Base-by-base conservation (phyloP, 2,888 invertebrate genomes). In the Odontocerum albicorne region DNA sequence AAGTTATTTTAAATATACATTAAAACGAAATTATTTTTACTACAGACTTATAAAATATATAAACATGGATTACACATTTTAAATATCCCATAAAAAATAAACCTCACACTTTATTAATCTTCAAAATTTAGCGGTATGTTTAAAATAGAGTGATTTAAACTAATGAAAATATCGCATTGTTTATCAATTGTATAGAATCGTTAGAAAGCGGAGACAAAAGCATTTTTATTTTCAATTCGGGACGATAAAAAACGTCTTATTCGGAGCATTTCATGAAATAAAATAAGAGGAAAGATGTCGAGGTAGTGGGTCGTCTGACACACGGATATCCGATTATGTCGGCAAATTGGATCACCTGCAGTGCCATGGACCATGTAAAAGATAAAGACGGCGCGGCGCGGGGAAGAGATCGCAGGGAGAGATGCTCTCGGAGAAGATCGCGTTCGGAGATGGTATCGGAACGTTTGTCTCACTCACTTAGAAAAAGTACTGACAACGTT, bases 281-380 rank as follows among this genome's bases (percentile, higher is more conserved):
- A 19, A 44, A 32, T 8, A 44, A 4, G 32, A n/a, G 6, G 31
- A 16, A 21, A 33, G 42, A 20, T 15, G 12, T 40, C 40, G 21
- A 32, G 32, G 33, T 27, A 22, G 31, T 31, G 20, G 35, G 42
- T 49, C 20, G 43, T 6, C 44, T 42, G 45, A 49, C 32, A 49
- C 44, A 38, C 33, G 71, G 65, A 67, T 72, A 75, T 75, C 72
- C 71, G 75, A 77, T 77, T 75, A 76, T 76, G 75, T 76, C 74
- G 76, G 74, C 72, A 76, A 77, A 78, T 77, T 77, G 77, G 75
- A 78, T 77, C 75, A 77, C 77, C 77, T 77, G 77, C 76, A 76
- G 71, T 72, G 72, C 72, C 72, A 70, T 40, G 60, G 49, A 69
- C 72, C 70, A 72, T 66, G 72, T 72, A 75, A 74, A 7, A 27